Conservation (phyloP, 2,888 invertebrate genomes). For the Copidosoma aretas region DNA sequence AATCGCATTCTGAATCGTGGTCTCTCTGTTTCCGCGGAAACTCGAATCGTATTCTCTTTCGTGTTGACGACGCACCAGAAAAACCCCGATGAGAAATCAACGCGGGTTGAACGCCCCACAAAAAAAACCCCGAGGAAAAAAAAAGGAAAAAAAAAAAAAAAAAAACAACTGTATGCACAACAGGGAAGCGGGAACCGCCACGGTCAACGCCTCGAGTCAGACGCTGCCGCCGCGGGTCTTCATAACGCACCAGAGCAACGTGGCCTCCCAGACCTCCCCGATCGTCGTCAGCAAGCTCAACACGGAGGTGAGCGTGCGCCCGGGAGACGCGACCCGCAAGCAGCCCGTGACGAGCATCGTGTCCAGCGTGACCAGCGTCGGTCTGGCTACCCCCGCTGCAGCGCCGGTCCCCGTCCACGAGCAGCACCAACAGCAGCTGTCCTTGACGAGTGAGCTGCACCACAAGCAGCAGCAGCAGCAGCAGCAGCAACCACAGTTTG, state of each 20-base stretch:
- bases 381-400: constrained; percentile 56
- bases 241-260: constrained; percentile 58
- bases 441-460: no score
- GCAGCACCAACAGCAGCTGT: neutral
- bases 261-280: constrained; percentile 59
- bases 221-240: constrained; percentile 60
- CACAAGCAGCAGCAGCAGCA: constrained; percentile 14
- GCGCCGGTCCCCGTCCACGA: constrained; percentile 36
- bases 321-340: constrained; percentile 65
- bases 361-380: no score
- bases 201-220: constrained; percentile 56
- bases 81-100: no score
- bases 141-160: no score
- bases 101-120: no score
- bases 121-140: no score
- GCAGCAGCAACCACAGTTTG: constrained; percentile 18
- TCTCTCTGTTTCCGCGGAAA: no score
- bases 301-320: constrained; percentile 73
- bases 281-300: constrained; percentile 70
- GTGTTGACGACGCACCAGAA: no score
- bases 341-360: constrained; percentile 70
- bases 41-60: no score
- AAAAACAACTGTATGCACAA: no score
- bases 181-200: neutral
- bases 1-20: no score